Evolutionary conservation across 2,113 vertebrate genomes (phyloP).

Genomic region (Atrichornis clamosus): DNA sequence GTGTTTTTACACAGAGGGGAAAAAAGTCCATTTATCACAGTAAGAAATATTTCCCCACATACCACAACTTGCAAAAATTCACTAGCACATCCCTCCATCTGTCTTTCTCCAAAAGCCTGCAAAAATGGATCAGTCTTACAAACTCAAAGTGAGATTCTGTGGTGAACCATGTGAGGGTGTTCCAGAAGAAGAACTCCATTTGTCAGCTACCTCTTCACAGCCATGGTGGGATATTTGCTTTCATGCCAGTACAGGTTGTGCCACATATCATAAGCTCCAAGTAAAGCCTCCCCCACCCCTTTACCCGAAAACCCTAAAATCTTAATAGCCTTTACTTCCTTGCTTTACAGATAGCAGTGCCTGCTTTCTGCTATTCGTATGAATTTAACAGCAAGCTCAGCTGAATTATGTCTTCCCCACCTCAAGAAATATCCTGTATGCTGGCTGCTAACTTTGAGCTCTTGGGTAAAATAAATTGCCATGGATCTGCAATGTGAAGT

Average conservation of each 20-base stretch:
- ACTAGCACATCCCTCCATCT: background rate
- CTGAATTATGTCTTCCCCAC: background rate
- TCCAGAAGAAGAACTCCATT: background rate
- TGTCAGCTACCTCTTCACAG: background rate
- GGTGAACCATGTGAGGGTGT: background rate
- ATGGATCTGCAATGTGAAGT: background rate
- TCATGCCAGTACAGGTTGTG: background rate
- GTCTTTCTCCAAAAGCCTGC: background rate
- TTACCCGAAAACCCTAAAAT: background rate
- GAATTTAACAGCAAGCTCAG: background rate
- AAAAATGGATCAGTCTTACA: background rate
- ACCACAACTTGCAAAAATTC: background rate
- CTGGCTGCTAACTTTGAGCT: background rate
- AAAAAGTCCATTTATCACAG: background rate
- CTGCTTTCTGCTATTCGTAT: background rate
- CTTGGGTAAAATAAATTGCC: background rate
- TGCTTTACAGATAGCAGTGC: background rate
- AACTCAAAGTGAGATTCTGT: background rate
- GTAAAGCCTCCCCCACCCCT: background rate
- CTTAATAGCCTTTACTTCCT: background rate
- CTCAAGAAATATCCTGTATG: background rate
- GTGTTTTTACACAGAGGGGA: background rate
- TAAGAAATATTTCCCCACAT: background rate
- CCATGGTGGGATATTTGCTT: background rate
- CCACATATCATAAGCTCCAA: background rate